Evolutionary conservation across 2,113 vertebrate genomes (phyloP), one percentile per base, ranked within the genome.

Genomic region (Saguinus imperator): DNA sequence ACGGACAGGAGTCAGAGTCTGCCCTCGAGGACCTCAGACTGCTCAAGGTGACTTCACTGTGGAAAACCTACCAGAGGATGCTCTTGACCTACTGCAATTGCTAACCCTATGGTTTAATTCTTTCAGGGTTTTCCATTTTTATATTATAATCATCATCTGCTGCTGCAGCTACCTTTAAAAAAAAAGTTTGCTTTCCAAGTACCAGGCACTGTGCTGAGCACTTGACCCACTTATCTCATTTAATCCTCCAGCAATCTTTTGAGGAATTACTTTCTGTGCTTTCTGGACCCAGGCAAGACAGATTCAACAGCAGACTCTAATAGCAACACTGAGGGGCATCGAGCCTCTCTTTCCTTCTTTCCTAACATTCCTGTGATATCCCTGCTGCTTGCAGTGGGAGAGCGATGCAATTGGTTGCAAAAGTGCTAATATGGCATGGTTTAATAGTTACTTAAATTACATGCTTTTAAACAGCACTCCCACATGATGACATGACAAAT

Each of bases 401-500:
- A 43, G 86, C 16, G 1, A 75, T 14, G 89, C 3, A 2, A n/a
- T 72, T 68, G 48, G 52, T 23, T 37, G 58, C 87, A 77, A 58
- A 86, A 91, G 93, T n/a, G 61, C 80, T 82, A 79, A 73, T 43
- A 37, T 1, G 27, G 68, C 40, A 58, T 68, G 79, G 77, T 82
- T 93, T 86, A 86, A 83, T 84, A 58, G 68, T 83, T 64, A 76
- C 45, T 88, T 73, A 77, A 61, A 72, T 75, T 52, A 89, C 40
- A 16, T 52, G 64, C 86, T 89, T 86, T 95, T 64, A 83, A 94
- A 88, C 9, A 48, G 75, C 40, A 93, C 73, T 77, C 66, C 57
- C 58, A 77, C 66, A n/a, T 0, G 23, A 80, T 1, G 40, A 77
- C 91, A 57, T n/a, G 97, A 84, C 93, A 93, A 95, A 85, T 23